Evolutionary conservation across 2,113 vertebrate genomes (phyloP).

Genomic region (Saccopteryx leptura): DNA sequence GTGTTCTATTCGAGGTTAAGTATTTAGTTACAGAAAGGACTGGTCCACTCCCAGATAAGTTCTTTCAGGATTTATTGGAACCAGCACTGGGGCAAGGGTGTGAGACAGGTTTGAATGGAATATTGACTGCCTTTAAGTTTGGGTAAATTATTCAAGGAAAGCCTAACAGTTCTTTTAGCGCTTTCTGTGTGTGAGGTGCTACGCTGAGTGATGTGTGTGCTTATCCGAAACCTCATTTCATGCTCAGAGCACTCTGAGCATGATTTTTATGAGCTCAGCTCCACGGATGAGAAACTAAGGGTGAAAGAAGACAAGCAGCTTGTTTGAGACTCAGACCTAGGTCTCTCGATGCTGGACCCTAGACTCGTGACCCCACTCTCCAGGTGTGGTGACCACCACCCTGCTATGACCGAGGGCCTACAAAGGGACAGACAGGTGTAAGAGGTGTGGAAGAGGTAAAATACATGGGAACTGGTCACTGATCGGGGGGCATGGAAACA

Average conservation of each 20-base stretch:
- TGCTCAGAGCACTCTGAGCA: not conserved
- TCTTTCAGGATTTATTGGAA: not conserved
- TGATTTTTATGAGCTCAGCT: not conserved
- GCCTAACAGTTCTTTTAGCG: not conserved
- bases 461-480: not conserved
- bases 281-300: not conserved
- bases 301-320: not conserved
- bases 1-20: not conserved
- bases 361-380: accelerated
- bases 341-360: not conserved
- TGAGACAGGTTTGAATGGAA: not conserved
- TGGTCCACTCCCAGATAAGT: not conserved
- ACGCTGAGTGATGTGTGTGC: no score
- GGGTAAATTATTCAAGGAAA: not conserved
- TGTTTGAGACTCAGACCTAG: not conserved
- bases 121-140: not conserved
- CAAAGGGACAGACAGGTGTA: not conserved
- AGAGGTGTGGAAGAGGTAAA: not conserved
- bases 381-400: not conserved
- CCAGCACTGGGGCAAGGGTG: not conserved
- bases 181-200: not conserved
- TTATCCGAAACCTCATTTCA: not conserved
- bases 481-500: not conserved
- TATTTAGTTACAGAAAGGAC: not conserved
- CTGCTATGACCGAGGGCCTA: accelerated